Conservation (phyloP, 2,113 vertebrate species). For the Rhinopithecus roxellana region DNA sequence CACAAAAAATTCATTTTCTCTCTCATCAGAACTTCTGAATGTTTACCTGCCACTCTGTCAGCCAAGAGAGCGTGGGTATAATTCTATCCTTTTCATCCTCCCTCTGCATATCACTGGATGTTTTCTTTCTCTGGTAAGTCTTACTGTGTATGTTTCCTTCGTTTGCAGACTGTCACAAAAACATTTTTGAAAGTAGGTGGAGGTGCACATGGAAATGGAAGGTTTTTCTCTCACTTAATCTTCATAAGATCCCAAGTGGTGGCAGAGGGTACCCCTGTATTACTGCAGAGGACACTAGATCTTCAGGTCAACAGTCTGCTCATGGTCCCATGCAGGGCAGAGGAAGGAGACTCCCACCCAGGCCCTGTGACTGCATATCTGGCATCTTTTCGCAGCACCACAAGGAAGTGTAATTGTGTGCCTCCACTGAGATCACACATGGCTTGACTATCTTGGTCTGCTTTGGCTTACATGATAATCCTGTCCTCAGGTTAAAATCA, state of each 20-base stretch:
- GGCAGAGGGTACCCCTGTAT: background rate
- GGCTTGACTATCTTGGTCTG: background rate
- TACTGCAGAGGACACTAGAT: background rate
- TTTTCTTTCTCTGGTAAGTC: background rate
- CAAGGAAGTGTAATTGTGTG: background rate
- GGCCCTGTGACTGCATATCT: background rate
- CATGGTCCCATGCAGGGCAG: background rate
- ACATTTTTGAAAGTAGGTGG: conserved; percentile 7
- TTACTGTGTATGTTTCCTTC: conserved; percentile 11
- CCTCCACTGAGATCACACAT: background rate
- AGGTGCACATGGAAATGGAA: background rate
- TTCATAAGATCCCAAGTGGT: background rate
- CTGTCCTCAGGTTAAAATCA: background rate
- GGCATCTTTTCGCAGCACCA: background rate
- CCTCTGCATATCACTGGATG: background rate
- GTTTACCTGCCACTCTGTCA: background rate
- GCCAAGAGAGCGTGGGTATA: background rate
- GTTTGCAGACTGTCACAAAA: background rate
- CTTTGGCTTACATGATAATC: background rate
- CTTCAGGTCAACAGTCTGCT: background rate
- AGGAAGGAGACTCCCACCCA: background rate
- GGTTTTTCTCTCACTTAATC: background rate
- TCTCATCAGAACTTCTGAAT: background rate
- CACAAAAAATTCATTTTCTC: too few species aligned
- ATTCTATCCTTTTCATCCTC: background rate